These are phyloP conservation scores for Neodontobutis hainanensis DNA, from an alignment of 2,113 vertebrate genomes.

Conservation along the genomic window DNA sequence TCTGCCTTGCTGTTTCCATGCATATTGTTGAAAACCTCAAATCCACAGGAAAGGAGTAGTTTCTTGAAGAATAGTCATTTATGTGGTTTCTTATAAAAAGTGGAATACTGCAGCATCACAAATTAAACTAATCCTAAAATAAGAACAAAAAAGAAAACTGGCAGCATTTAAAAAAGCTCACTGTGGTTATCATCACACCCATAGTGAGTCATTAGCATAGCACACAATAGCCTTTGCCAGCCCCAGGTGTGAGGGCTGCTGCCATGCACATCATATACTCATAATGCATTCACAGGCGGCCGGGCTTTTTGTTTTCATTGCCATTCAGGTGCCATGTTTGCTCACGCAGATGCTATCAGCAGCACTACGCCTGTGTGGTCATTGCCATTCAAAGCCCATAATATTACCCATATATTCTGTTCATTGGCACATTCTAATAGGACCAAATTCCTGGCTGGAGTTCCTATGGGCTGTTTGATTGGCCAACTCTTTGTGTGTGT, in stretches of 20 bases:
- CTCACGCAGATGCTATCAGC: slow-evolving; percentile 54
- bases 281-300: slow-evolving; percentile 41
- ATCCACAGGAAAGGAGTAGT: not conserved
- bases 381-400: slow-evolving; percentile 49
- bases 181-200: not conserved
- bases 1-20: not conserved
- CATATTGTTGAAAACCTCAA: not conserved
- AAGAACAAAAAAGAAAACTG: not conserved
- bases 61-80: not conserved
- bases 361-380: slow-evolving; percentile 44
- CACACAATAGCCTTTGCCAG: slow-evolving; percentile 38
- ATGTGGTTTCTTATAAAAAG: not conserved
- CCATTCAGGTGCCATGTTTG: slow-evolving; percentile 52
- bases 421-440: slow-evolving; percentile 33
- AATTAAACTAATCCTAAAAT: slow-evolving; percentile 1
- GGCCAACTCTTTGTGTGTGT: not conserved
- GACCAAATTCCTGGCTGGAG: slow-evolving; percentile 44
- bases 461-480: slow-evolving; percentile 21
- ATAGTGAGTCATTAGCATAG: slow-evolving; percentile 33
- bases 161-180: slow-evolving; percentile 12
- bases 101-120: not conserved
- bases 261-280: slow-evolving; percentile 1
- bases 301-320: slow-evolving; percentile 40
- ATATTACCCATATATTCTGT: slow-evolving; percentile 38
- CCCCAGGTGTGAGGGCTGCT: slow-evolving; percentile 19